A percentile compares a stretch with the other conserved stretches of the same genome.
Conservation (phyloP, 2,113 vertebrate genomes). For the Puntigrus tetrazona region DNA sequence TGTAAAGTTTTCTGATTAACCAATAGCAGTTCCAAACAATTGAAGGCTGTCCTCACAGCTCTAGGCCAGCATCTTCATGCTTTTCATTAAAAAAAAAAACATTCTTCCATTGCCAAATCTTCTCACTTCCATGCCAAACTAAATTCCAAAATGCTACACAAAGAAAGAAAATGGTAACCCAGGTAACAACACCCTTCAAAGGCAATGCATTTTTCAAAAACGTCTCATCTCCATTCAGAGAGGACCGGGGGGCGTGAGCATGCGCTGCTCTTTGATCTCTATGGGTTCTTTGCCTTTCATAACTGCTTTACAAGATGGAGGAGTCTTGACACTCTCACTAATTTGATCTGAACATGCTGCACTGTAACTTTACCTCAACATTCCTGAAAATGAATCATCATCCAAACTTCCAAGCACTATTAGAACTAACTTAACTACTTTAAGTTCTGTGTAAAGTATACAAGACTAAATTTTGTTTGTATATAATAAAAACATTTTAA, state of each 20-base stretch:
- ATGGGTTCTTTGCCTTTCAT: conserved; percentile 66
- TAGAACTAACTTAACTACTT: neutral
- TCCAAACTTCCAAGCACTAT: neutral
- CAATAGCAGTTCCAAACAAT: neutral
- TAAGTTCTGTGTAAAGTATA: neutral
- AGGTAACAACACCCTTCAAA: conserved; percentile 70
- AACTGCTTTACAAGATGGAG: conserved; percentile 60
- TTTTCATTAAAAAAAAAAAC: no score
- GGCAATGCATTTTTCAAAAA: conserved; percentile 65
- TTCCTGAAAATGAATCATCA: neutral
- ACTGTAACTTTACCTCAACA: conserved; percentile 1
- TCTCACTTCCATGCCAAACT: conserved; percentile 48
- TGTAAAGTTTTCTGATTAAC: conserved; percentile 1
- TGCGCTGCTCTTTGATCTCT: conserved; percentile 70
- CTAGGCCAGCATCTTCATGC: conserved; percentile 14
- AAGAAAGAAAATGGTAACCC: conserved; percentile 56
- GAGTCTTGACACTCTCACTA: conserved; percentile 63
- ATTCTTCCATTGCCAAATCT: conserved; percentile 19
- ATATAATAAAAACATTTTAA: neutral
- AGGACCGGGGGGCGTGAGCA: conserved; percentile 61
- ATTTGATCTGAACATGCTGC: conserved; percentile 30
- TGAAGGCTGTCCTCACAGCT: neutral
- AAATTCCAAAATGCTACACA: conserved; percentile 67
- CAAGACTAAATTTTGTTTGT: neutral
- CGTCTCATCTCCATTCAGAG: conserved; percentile 60